Base-by-base conservation (phyloP, 2,888 invertebrate genomes). In the Hecatera dysodea region DNA sequence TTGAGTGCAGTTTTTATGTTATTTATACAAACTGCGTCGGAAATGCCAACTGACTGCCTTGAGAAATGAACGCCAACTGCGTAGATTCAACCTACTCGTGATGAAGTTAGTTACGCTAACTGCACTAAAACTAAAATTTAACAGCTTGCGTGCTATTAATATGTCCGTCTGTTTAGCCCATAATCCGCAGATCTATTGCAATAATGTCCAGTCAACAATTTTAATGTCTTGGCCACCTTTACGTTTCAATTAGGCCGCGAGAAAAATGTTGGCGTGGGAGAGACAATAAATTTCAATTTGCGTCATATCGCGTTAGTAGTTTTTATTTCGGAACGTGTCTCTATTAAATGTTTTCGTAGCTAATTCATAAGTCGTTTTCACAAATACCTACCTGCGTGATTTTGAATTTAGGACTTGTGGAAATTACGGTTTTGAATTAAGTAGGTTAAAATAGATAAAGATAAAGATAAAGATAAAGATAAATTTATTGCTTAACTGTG, bases 231-330 rank as follows among this genome's bases (percentile, higher is more conserved):
- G 17, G 27, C 42, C n/a, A 79, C 29, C 12, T 72, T 60, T 46
- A n/a, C 42, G 12, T 42, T 72, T 29, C 48, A 80, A 79, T 57
- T 17, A 50, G 19, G 50, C 11, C 15, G 19, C 5, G 17, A 39
- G 29, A 63, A 61, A 61, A 39, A 67, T 55, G 44, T 48, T 5
- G 1, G 63, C 80, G 80, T 80, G 60, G 67, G 76, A 50, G 59
- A 44, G 22, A 71, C 36, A 29, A 55, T 80, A 80, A 67, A 77
- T 67, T 56, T 52, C 19, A 52, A 67, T 56, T 50, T 80, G 63
- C 81, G 81, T 75, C 77, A 64, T 67, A 56, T 12, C 52, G 55
- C 29, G 52, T 42, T 36, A 27, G 39, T 11, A 27, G 52, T 19
- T 56, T 19, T 59, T 61, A 36, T 64, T 67, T 55, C 29, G 50